phyloP scores from a whole-genome alignment of 2,113 vertebrate species.

The Taxidea taxus region DNA sequence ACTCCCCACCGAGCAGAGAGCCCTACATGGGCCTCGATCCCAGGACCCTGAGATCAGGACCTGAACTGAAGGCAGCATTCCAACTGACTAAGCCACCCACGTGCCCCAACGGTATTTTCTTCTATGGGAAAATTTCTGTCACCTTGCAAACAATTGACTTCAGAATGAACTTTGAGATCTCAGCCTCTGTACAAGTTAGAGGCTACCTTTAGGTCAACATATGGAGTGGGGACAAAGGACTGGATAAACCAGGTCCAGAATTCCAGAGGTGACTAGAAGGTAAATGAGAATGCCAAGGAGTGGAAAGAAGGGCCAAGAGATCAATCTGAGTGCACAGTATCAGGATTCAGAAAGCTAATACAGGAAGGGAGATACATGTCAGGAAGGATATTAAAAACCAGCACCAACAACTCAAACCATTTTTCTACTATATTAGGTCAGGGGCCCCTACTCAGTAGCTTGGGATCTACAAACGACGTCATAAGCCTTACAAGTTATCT shows the following conservation, averaged over 20 bases:
- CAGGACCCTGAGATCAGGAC: not conserved
- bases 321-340: conserved; percentile 9
- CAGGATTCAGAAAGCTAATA: conserved; percentile 54
- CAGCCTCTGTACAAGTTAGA: not conserved
- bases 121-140: conserved; percentile 47
- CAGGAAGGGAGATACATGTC: not conserved
- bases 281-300: conserved; percentile 17
- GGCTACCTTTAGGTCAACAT: conserved; percentile 1
- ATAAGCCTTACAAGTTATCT: not conserved
- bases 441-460: not conserved
- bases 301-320: not conserved
- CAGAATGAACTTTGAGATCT: conserved; percentile 61
- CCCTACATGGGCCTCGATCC: too few species aligned
- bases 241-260: conserved; percentile 28
- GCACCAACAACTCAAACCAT: not conserved
- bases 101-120: not conserved
- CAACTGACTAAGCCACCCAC: not conserved
- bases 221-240: conserved; percentile 19
- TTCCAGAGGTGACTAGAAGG: not conserved
- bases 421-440: conserved; percentile 24
- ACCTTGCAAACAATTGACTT: conserved; percentile 58
- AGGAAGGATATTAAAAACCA: conserved; percentile 35
- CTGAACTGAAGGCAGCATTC: not conserved
- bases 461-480: not conserved
- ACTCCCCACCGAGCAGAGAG: too few species aligned